phyloP scores from a whole-genome alignment of 2,888 invertebrate genomes.

The Caradrina kadenii region DNA sequence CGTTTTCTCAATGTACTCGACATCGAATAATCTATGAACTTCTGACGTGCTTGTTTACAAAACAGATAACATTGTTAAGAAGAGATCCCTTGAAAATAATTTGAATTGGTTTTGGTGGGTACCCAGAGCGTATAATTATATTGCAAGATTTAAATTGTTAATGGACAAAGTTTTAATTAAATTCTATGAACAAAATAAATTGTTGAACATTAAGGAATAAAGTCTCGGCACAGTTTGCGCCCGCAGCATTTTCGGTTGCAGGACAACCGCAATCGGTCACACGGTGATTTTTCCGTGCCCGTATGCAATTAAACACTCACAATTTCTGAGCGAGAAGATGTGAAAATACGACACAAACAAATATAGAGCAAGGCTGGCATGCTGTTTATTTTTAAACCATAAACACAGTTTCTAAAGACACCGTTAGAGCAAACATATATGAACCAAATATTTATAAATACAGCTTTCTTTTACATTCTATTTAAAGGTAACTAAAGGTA shows the following conservation, averaged over 20 bases:
- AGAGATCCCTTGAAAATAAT: conserved; percentile 27
- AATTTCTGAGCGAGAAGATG: neutral
- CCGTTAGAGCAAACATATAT: neutral
- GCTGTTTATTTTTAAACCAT: too few relatives aligned
- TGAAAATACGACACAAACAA: too few relatives aligned
- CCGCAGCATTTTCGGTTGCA: conserved; percentile 39
- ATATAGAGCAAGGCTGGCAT: neutral
- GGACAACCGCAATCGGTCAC: neutral
- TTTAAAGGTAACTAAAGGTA: neutral
- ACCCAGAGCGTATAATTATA: conserved; percentile 19
- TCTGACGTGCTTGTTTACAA: conserved; percentile 21
- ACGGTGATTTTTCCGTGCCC: conserved; percentile 11
- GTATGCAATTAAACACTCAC: neutral
- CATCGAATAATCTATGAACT: conserved; percentile 31
- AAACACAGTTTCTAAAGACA: neutral
- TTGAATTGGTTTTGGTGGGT: conserved; percentile 24
- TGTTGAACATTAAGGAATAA: conserved; percentile 25
- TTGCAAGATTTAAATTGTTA: conserved; percentile 44
- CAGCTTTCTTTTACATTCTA: conserved; percentile 12
- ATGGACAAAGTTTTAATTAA: conserved; percentile 47
- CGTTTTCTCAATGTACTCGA: conserved; percentile 28
- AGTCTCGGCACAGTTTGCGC: conserved; percentile 7
- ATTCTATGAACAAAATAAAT: conserved; percentile 39
- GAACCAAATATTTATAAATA: neutral
- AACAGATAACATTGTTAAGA: conserved; percentile 29